phyloP scores from a whole-genome alignment of 2,888 invertebrate genomes.

The Chrysolina oricalcia region DNA sequence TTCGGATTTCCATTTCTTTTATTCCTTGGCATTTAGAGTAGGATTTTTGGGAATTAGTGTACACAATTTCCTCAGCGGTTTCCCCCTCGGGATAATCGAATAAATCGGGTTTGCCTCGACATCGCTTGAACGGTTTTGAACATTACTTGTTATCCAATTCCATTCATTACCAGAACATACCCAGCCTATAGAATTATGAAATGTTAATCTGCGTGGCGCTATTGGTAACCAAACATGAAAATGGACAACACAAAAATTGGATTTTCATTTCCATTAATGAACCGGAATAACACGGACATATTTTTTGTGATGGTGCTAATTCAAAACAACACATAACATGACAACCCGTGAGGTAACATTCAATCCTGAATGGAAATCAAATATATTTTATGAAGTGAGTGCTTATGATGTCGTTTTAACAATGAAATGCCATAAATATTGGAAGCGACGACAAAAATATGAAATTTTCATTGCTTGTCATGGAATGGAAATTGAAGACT shows the following conservation, averaged over 20 bases:
- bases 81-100: too few species aligned
- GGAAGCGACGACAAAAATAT: neutral
- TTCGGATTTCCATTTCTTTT: too few species aligned
- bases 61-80: too few species aligned
- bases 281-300: neutral
- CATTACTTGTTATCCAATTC: too few species aligned
- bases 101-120: too few species aligned
- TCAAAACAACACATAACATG: neutral
- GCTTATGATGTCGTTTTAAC: slow-evolving; percentile 3
- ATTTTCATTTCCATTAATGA: neutral
- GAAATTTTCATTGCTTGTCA: neutral
- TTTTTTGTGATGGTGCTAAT: neutral
- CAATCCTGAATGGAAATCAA: neutral
- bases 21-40: too few species aligned
- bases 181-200: neutral
- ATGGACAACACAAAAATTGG: neutral
- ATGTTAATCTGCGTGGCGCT: too few species aligned
- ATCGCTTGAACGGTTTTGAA: too few species aligned
- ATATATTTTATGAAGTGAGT: neutral
- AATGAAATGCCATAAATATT: neutral
- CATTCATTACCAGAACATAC: neutral
- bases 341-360: neutral
- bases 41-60: too few species aligned
- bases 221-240: neutral
- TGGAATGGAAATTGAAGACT: neutral